phyloP scores from a whole-genome alignment of 92 coral and sea anemone genomes.

The Ricordea florida region DNA sequence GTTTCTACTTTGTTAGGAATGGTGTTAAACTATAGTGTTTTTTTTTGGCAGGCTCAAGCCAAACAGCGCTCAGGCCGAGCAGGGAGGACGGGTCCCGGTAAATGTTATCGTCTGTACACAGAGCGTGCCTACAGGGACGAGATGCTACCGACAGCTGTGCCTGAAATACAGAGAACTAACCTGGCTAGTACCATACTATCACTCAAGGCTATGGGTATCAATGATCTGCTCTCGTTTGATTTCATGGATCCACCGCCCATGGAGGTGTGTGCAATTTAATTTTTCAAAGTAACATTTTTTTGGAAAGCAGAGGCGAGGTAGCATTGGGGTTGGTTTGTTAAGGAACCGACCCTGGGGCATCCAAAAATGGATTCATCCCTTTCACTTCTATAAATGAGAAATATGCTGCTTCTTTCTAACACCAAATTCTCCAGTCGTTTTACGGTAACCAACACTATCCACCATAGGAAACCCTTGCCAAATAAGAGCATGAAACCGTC shows the following conservation, averaged over 20 bases:
- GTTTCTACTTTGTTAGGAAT: no score
- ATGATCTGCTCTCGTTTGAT: conserved; percentile 93
- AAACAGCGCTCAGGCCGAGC: conserved; percentile 98
- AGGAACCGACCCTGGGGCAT: no score
- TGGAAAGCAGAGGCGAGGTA: no score
- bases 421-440: no score
- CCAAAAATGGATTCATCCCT: no score
- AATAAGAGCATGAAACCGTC: no score
- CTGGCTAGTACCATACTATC: conserved; percentile 93
- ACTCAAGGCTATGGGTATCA: conserved; percentile 98
- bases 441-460: no score
- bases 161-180: conserved; percentile 97
- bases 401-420: no score
- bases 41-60: conserved; percentile 80
- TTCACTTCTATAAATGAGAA: no score
- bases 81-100: conserved; percentile 98
- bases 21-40: not conserved
- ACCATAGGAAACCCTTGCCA: no score
- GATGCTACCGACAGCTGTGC: conserved; percentile 97
- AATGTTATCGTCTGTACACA: conserved; percentile 98
- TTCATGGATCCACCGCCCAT: conserved; percentile 99
- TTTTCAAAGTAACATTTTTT: no score
- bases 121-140: conserved; percentile 99
- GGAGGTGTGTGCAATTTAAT: conserved; percentile 66
- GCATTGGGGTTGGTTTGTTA: no score